These are phyloP conservation scores for Dolichoris vasculosae DNA, from an alignment of 1,140 invertebrate species.

Conservation along the genomic window DNA sequence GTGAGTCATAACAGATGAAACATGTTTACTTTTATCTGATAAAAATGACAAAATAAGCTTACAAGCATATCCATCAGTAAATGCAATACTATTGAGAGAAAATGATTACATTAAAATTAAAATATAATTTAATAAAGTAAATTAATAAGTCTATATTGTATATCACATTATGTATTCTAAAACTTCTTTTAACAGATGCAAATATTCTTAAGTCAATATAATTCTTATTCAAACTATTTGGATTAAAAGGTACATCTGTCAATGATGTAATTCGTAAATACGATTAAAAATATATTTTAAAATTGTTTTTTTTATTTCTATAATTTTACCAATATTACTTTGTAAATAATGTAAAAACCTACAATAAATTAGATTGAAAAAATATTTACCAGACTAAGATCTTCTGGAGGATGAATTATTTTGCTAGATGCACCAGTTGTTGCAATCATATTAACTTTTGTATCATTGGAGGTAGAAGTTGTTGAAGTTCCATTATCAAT, in stretches of 20 bases:
- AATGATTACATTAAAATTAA: constrained; percentile 37
- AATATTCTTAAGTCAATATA: too few relatives aligned
- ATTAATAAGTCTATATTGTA: neutral
- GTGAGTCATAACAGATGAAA: constrained; percentile 23
- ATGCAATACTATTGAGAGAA: constrained; percentile 40
- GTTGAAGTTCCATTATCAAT: constrained; percentile 62
- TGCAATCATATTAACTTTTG: constrained; percentile 83
- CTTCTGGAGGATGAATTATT: constrained; percentile 95
- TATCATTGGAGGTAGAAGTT: constrained; percentile 71
- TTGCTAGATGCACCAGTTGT: constrained; percentile 89
- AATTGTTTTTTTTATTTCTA: too few relatives aligned
- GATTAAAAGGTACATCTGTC: too few relatives aligned
- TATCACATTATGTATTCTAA: too few relatives aligned
- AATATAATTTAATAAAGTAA: neutral
- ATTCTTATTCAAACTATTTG: too few relatives aligned
- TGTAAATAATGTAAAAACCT: neutral
- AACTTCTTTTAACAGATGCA: too few relatives aligned
- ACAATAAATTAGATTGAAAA: neutral
- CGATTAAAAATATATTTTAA: too few relatives aligned
- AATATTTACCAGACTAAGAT: constrained; percentile 86
- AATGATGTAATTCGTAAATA: too few relatives aligned
- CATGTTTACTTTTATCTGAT: constrained; percentile 39
- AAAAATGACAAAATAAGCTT: constrained; percentile 50
- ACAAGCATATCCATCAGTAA: constrained; percentile 47
- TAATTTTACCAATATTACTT: neutral